Conservation (phyloP, 2,888 invertebrate species). For the Arctia plantaginis region DNA sequence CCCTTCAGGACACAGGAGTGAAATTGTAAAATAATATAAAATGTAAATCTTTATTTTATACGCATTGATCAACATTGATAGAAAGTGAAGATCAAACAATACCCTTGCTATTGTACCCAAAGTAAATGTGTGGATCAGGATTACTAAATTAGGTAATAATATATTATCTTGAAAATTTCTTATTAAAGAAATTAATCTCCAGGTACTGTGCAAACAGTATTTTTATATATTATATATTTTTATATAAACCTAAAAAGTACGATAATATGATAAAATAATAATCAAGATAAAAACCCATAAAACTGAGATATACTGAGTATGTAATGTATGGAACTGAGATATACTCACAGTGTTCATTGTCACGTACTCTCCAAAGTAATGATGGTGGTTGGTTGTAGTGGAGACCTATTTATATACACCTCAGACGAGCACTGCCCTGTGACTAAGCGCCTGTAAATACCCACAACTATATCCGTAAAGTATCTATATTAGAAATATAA, state of each 20-base stretch:
- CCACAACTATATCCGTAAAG: constrained; percentile 42
- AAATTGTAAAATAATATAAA: too few species aligned
- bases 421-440: constrained; percentile 38
- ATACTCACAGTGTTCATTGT: constrained; percentile 79
- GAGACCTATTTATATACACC: constrained; percentile 68
- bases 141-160: not conserved
- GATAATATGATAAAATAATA: not conserved
- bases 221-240: too few species aligned
- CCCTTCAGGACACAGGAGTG: too few species aligned
- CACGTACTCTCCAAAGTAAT: constrained; percentile 58
- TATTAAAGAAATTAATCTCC: not conserved
- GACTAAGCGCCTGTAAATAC: constrained; percentile 71
- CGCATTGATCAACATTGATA: not conserved
- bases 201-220: not conserved
- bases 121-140: not conserved
- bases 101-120: not conserved
- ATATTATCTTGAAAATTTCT: not conserved
- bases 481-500: not conserved
- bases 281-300: not conserved
- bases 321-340: not conserved
- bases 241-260: not conserved
- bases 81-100: not conserved
- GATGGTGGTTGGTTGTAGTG: constrained; percentile 43
- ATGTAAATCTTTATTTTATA: too few species aligned
- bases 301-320: not conserved